These are phyloP conservation scores for Amphipyra berbera DNA, from an alignment of 2,888 invertebrate genomes.

Conservation along the genomic window DNA sequence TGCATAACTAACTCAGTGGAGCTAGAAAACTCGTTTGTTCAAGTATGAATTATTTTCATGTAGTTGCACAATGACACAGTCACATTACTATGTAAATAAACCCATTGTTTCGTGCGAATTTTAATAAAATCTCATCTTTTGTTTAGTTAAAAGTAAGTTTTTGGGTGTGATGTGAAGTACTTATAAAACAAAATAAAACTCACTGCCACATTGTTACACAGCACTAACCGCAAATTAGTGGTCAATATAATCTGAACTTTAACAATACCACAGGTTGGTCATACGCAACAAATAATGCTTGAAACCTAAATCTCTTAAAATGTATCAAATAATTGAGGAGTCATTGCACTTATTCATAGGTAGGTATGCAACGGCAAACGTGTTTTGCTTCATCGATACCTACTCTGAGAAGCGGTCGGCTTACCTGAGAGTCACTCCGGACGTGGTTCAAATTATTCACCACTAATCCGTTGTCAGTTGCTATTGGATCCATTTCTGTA, in stretches of 20 bases:
- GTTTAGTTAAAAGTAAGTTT: constrained; percentile 30
- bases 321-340: constrained; percentile 73
- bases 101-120: constrained; percentile 31
- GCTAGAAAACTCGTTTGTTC: constrained; percentile 54
- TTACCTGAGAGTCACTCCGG: constrained; percentile 88
- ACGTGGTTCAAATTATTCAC: constrained; percentile 88
- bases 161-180: constrained; percentile 20
- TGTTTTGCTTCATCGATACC: constrained; percentile 83
- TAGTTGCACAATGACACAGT: constrained; percentile 52
- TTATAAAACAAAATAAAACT: constrained; percentile 21
- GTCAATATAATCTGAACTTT: constrained; percentile 27
- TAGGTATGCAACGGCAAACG: constrained; percentile 84
- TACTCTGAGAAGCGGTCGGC: constrained; percentile 69
- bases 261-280: constrained; percentile 31
- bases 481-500: constrained; percentile 84
- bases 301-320: constrained; percentile 56
- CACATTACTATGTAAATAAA: constrained; percentile 45
- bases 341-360: constrained; percentile 86
- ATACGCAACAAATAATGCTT: constrained; percentile 28
- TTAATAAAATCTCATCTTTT: constrained; percentile 39
- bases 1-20: constrained; percentile 43
- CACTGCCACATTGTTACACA: constrained; percentile 18
- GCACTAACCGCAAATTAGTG: constrained; percentile 37
- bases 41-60: constrained; percentile 46
- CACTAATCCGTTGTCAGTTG: constrained; percentile 85